Evolutionary conservation across 2,797 vertebrate species (phyloP).

Genomic region (Anabacerthia variegaticeps): DNA sequence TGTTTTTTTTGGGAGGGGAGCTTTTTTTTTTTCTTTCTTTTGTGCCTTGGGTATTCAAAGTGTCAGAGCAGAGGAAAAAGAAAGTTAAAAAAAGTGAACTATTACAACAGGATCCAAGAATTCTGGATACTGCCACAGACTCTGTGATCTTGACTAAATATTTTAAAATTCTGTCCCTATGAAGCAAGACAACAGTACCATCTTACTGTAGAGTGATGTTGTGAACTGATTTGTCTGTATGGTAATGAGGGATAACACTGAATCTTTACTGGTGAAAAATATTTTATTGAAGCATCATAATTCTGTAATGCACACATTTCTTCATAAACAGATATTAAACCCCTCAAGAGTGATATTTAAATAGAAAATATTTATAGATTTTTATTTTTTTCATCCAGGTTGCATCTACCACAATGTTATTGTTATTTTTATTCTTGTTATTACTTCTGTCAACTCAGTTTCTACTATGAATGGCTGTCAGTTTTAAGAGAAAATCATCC

Average conservation of each 20-base stretch:
- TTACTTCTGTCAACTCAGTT: not conserved
- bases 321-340: not conserved
- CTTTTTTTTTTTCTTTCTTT: not conserved
- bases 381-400: not conserved
- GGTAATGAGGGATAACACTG: not conserved
- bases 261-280: not conserved
- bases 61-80: fast-evolving
- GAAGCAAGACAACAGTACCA: not conserved
- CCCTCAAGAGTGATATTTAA: not conserved
- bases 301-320: not conserved
- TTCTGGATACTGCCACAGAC: not conserved
- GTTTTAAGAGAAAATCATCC: not conserved
- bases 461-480: not conserved
- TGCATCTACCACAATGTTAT: not conserved
- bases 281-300: not conserved
- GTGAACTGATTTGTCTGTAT: not conserved
- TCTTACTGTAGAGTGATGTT: not conserved
- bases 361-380: not conserved
- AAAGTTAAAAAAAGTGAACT: not conserved
- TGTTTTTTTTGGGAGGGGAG: not conserved
- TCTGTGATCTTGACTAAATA: not conserved
- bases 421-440: not conserved
- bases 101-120: not conserved
- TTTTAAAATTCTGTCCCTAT: not conserved
- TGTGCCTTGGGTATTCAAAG: not conserved